These are phyloP conservation scores for Jacana jacana DNA, from an alignment of 2,113 vertebrate genomes.

Conservation along the genomic window DNA sequence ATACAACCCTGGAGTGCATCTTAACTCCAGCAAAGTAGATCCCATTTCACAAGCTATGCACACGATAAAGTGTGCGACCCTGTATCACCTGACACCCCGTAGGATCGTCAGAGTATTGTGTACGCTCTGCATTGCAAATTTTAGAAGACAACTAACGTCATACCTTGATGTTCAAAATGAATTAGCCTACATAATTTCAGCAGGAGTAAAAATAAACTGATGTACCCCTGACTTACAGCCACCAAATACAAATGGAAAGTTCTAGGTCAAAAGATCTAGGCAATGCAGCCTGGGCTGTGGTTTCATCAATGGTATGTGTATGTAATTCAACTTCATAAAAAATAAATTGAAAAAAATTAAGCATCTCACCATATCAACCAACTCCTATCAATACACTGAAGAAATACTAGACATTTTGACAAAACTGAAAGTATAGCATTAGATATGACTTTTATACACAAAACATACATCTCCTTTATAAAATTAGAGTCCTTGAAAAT, in stretches of 20 bases:
- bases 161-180: neutral
- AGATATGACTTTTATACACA: neutral
- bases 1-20: neutral
- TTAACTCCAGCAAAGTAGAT: neutral
- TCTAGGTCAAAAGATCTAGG: neutral
- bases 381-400: neutral
- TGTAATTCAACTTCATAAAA: neutral
- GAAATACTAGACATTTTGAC: neutral
- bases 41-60: neutral
- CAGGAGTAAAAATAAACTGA: neutral
- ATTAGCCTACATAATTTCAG: neutral
- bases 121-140: neutral
- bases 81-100: neutral
- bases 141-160: neutral
- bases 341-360: neutral
- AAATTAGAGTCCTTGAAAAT: neutral
- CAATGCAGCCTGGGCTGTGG: neutral
- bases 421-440: neutral
- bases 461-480: neutral
- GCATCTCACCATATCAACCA: neutral
- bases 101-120: neutral
- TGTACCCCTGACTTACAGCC: neutral
- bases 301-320: neutral
- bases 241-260: neutral
- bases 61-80: accelerated